phyloP scores from a whole-genome alignment of 92 coral and sea anemone genomes.

The Isaurus tuberculatus region DNA sequence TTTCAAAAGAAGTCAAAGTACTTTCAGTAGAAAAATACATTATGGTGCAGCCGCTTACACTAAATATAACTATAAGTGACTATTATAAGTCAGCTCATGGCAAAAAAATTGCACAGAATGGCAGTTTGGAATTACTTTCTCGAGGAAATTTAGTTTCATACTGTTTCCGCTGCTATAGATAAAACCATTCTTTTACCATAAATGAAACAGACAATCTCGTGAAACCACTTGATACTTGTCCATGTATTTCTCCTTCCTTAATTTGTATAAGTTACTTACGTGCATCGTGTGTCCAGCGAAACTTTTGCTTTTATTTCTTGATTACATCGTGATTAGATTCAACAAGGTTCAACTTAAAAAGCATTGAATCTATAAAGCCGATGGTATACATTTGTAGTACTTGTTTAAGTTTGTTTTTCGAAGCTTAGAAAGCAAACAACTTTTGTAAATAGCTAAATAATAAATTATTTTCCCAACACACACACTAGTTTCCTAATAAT shows the following conservation, averaged over 20 bases:
- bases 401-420: slow-evolving; percentile 38
- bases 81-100: neutral
- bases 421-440: slow-evolving; percentile 17
- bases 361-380: neutral
- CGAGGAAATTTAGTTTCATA: neutral
- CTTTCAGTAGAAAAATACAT: neutral
- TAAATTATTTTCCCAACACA: neutral
- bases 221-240: too few species aligned
- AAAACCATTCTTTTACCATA: too few species aligned
- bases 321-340: neutral
- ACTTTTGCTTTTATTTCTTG: too few species aligned
- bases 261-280: too few species aligned
- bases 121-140: neutral
- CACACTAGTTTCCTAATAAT: neutral
- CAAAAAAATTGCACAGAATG: neutral
- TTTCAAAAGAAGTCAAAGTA: neutral
- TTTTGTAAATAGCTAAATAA: neutral
- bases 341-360: neutral
- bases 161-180: neutral
- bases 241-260: too few species aligned
- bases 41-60: neutral
- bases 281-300: too few species aligned
- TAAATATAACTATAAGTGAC: too few species aligned
- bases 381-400: neutral
- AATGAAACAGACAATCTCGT: too few species aligned